These are phyloP conservation scores for Lasioglossum villosulum DNA, from an alignment of 2,888 invertebrate species.

Conservation along the genomic window DNA sequence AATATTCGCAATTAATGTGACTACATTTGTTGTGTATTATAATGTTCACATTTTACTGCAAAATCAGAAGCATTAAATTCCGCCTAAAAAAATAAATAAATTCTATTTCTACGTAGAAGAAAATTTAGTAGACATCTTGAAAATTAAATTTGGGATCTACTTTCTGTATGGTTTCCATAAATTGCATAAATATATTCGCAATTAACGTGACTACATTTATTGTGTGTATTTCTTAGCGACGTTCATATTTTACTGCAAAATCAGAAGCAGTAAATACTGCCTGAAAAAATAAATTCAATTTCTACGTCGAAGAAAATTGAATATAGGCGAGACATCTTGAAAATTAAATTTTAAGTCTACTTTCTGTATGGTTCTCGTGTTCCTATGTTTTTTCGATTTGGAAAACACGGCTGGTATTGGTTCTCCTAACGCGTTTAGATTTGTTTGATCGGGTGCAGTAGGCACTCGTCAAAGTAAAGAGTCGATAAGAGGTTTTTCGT, in stretches of 20 bases:
- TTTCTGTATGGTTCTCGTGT: background rate
- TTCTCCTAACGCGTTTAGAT: slow-evolving; percentile 33
- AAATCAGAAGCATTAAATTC: too few species aligned
- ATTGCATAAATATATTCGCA: too few species aligned
- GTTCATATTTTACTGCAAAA: too few species aligned
- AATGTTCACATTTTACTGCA: too few species aligned
- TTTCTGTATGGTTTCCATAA: background rate
- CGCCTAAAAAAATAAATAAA: too few species aligned
- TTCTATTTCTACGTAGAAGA: background rate
- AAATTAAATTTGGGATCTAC: background rate
- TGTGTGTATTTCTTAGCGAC: too few species aligned
- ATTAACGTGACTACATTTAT: too few species aligned
- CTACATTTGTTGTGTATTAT: too few species aligned
- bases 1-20: too few species aligned
- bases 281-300: background rate
- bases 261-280: too few species aligned
- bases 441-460: slow-evolving; percentile 47
- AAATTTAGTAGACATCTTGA: background rate
- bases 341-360: background rate
- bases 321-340: background rate
- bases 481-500: slow-evolving; percentile 62
- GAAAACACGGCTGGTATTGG: background rate
- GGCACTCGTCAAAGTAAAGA: slow-evolving; percentile 60
- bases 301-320: background rate
- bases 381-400: background rate